These are phyloP conservation scores for Microdon myrmicae DNA, from an alignment of 2,888 invertebrate genomes.

Conservation along the genomic window DNA sequence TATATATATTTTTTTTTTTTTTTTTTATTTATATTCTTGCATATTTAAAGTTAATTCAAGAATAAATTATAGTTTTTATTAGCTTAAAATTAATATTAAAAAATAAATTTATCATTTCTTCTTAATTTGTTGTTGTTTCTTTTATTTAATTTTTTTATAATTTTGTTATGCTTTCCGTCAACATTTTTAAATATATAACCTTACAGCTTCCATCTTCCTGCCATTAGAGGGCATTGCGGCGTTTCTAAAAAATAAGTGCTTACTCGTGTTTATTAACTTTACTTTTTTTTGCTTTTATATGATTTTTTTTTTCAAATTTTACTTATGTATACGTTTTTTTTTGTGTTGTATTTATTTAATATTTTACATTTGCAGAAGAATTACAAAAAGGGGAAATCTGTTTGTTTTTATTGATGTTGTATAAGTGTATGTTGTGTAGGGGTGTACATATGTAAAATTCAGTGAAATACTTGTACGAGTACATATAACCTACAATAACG, in stretches of 20 bases:
- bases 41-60: no score
- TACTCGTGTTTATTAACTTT: slow-evolving; percentile 14
- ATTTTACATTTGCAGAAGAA: slow-evolving; percentile 51
- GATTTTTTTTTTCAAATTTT: slow-evolving; percentile 8
- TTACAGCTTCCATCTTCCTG: slow-evolving; percentile 29
- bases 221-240: slow-evolving; percentile 48
- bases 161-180: no score
- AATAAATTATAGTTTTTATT: no score
- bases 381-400: slow-evolving; percentile 39
- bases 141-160: no score
- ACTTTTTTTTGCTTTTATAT: slow-evolving; percentile 19
- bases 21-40: no score
- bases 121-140: no score
- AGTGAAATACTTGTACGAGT: slow-evolving; percentile 29
- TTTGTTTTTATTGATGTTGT: slow-evolving; percentile 1
- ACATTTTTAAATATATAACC: no score
- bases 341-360: slow-evolving; percentile 22
- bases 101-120: slow-evolving; percentile 18
- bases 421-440: slow-evolving; percentile 18
- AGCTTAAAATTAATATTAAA: slow-evolving; percentile 1
- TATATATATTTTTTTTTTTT: no score
- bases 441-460: slow-evolving; percentile 23
- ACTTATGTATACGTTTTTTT: slow-evolving; percentile 2
- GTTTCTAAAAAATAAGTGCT: slow-evolving; percentile 52
- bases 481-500: slow-evolving; percentile 31